These are phyloP conservation scores for Vespertilio murinus DNA, from an alignment of 2,797 vertebrate species.

Conservation along the genomic window DNA sequence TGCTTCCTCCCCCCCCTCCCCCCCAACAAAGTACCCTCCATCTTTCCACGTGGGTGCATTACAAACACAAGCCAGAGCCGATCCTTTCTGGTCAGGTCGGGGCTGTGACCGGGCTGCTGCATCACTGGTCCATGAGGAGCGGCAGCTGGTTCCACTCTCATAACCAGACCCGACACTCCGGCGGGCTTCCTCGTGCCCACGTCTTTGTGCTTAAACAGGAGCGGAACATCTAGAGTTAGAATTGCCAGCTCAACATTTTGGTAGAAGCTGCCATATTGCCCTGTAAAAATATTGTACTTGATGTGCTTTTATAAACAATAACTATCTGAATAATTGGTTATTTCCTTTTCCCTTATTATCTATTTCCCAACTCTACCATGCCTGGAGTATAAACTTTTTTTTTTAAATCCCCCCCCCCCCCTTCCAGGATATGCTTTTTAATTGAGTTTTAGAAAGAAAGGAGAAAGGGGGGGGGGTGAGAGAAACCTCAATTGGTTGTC, in stretches of 20 bases:
- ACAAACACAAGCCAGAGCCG: not conserved
- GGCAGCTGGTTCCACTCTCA: not conserved
- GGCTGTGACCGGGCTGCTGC: not conserved
- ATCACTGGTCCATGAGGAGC: not conserved
- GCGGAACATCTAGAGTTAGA: not conserved
- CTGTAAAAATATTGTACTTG: not conserved
- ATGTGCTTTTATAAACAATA: not conserved
- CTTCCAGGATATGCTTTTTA: not conserved
- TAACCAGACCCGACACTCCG: not conserved
- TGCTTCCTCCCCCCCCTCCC: too few species aligned
- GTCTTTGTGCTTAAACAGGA: not conserved
- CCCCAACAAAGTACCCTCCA: not conserved
- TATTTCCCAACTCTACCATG: not conserved
- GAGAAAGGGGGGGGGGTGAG: accelerated
- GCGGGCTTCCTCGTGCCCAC: not conserved
- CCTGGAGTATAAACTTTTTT: not conserved
- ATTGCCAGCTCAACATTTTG: not conserved
- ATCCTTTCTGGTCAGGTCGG: not conserved
- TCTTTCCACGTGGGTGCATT: not conserved
- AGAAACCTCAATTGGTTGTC: not conserved
- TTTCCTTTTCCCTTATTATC: not conserved
- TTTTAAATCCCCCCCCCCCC: not conserved
- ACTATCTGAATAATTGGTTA: not conserved
- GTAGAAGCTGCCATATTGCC: not conserved
- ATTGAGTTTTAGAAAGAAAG: not conserved